Evolutionary conservation across 2,888 invertebrate genomes (phyloP), one percentile per base, ranked within the genome.

Genomic region (Brassicogethes aeneus): DNA sequence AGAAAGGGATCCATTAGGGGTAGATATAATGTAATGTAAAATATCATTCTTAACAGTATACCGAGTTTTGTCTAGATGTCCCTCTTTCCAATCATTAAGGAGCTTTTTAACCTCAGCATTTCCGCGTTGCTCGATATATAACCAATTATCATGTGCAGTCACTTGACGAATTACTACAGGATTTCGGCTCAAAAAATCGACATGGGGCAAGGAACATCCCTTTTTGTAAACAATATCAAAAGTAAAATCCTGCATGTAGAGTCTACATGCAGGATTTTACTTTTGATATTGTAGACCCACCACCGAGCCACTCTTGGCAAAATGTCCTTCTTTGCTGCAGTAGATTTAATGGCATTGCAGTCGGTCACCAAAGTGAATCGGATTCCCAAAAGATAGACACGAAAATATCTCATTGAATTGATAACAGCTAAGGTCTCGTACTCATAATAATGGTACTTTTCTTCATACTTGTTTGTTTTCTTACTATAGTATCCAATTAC

Each of bases 401-500:
- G 48, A 42, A 60, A 59, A 42, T 56, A 44, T 30, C 48, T 38
- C 1, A 60, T 8, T 1, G 54, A 51, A 35, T 51, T 55, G 1
- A 62, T 47, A 1, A 63, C 48, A 1, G 64, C 65, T 36, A 64
- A 43, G 2, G 53, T 50, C 37, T 64, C 59, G 3, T 53, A 36
- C 32, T 65, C 60, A 12, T 56, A 53, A 2, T 53, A 52, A 15
- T 55, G 53, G 36, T 61, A 63, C 10, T 52, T 54, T 3, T 17
- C 14, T 46, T 65, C 59, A 1, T 44, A 14, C 2, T 23, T 38
- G 3, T 52, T 50, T 2, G 61, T 46, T 17, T 47, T 43, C 35
- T 51, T 51, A 15, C 55, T 57, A 32, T 42, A 54, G 41, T 56
- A 64, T 2, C 51, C 50, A 1, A 63, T 46, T 7, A 49, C 49